phyloP scores from a whole-genome alignment of 2,113 vertebrate species.

The Malurus alboscapulatus region DNA sequence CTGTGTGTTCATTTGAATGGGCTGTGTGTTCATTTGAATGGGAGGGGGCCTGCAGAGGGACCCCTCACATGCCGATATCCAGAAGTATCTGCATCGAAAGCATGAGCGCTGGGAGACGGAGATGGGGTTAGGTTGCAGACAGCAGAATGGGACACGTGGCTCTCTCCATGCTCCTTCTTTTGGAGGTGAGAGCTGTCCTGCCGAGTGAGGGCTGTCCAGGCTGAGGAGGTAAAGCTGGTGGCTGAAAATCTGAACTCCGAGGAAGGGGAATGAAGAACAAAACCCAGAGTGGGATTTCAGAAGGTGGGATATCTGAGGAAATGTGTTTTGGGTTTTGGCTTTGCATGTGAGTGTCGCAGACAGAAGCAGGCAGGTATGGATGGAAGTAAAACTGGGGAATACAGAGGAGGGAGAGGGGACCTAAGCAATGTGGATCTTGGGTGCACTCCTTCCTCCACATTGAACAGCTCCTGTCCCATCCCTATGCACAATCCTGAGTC shows the following conservation, averaged over 20 bases:
- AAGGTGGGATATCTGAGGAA: not conserved
- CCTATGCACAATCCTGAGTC: not conserved
- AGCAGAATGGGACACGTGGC: accelerated
- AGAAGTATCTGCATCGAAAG: not conserved
- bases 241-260: accelerated
- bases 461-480: not conserved
- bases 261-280: not conserved
- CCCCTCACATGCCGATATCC: accelerated
- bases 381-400: not conserved
- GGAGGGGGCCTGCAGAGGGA: not conserved
- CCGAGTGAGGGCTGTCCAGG: accelerated
- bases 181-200: not conserved
- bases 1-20: not conserved
- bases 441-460: not conserved
- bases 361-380: not conserved
- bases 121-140: not conserved
- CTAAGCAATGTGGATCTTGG: not conserved
- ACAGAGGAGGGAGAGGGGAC: not conserved
- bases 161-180: not conserved
- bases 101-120: accelerated
- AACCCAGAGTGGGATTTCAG: not conserved
- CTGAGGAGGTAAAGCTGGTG: not conserved
- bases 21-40: not conserved
- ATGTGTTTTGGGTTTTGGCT: not conserved
- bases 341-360: not conserved